A percentile compares a stretch with the other conserved stretches of the same genome.
Conservation (phyloP, 2,113 vertebrate species). For the Marcusenius ussheri region DNA sequence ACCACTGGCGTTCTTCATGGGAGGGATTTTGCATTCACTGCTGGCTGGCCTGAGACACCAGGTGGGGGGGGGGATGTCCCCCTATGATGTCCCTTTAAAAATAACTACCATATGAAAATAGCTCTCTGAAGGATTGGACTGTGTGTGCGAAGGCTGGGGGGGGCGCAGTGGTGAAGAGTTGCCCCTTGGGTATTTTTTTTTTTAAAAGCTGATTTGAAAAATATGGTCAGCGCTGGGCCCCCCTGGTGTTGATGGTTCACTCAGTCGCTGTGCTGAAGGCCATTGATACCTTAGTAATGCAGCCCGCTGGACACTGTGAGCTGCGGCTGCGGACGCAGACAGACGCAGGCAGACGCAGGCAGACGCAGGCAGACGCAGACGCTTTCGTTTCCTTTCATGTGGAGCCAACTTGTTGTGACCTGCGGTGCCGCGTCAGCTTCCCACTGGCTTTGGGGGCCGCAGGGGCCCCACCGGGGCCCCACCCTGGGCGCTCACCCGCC, state of each 20-base stretch:
- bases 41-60: not conserved
- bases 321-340: not conserved
- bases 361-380: no score
- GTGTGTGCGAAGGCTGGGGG: not conserved
- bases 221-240: not conserved
- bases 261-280: constrained; percentile 33
- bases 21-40: not conserved
- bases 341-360: not conserved
- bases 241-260: not conserved
- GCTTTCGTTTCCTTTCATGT: not conserved
- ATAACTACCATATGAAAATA: not conserved
- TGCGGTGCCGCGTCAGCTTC: not conserved
- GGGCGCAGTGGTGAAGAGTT: not conserved
- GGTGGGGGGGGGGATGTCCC: not conserved
- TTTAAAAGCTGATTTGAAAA: no score
- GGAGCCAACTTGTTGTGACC: not conserved
- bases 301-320: not conserved
- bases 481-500: not conserved
- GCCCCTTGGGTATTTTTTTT: no score
- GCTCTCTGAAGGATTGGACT: not conserved
- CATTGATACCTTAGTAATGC: constrained; percentile 31
- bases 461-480: not conserved
- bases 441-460: not conserved
- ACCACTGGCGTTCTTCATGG: not conserved
- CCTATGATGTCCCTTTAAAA: not conserved